These are phyloP conservation scores for Epicauta chinensis DNA, from an alignment of 1,140 invertebrate genomes.

Conservation along the genomic window DNA sequence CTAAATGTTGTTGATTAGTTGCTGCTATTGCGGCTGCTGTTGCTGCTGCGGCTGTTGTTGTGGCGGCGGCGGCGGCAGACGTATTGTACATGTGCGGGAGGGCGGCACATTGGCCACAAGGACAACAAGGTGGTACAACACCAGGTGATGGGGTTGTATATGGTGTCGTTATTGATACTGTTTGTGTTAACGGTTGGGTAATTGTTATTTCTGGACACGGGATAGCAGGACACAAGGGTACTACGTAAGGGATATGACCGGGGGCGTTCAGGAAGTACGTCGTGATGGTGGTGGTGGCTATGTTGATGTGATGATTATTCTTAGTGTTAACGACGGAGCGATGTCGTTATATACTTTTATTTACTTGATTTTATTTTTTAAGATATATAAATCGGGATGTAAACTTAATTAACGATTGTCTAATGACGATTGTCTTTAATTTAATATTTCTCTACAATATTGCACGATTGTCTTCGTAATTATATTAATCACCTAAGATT, in stretches of 20 bases:
- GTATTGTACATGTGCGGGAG: conserved; percentile 34
- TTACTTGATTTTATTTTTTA: no score
- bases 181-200: conserved; percentile 23
- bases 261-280: conserved; percentile 42
- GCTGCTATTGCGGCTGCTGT: background rate
- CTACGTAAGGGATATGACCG: conserved; percentile 42
- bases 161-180: conserved; percentile 10
- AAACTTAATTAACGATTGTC: conserved; percentile 21
- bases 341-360: no score
- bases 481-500: conserved; percentile 3
- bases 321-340: no score
- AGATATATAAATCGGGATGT: no score
- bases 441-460: conserved; percentile 19
- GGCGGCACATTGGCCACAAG: conserved; percentile 41
- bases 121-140: conserved; percentile 27
- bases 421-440: background rate
- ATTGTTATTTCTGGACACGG: conserved; percentile 35
- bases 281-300: conserved; percentile 26
- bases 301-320: no score
- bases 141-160: conserved; percentile 1
- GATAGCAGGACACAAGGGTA: conserved; percentile 39
- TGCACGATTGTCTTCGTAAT: conserved; percentile 36
- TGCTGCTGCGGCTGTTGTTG: background rate
- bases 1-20: conserved; percentile 17
- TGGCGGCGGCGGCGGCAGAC: background rate